These are phyloP conservation scores for Dreissena rostriformis DNA, from an alignment of 1,140 invertebrate species.

Conservation along the genomic window DNA sequence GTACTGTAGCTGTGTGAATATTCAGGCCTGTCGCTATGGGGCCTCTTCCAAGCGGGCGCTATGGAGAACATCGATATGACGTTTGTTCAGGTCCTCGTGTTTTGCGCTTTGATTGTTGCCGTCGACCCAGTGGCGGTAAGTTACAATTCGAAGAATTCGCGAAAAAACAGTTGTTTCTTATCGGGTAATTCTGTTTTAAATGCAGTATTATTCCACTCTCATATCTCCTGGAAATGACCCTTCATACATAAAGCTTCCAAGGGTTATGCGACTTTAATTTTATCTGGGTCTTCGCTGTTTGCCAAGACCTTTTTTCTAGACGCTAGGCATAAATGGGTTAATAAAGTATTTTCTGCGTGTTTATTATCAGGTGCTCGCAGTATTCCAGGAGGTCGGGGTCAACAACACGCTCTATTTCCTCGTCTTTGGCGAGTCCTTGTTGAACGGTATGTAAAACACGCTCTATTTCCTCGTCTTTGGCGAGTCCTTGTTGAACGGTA, in stretches of 20 bases:
- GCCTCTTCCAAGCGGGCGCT: slow-evolving; percentile 86
- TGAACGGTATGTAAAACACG: slow-evolving; percentile 88
- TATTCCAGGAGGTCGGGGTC: slow-evolving; percentile 98
- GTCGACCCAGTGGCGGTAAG: slow-evolving; percentile 46
- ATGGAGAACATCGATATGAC: slow-evolving; percentile 35
- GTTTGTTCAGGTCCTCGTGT: slow-evolving; percentile 34
- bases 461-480: too few species aligned
- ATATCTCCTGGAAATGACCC: not conserved
- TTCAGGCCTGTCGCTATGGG: slow-evolving; percentile 90
- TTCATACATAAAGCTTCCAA: not conserved
- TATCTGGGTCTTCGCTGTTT: too few species aligned
- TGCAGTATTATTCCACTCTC: not conserved
- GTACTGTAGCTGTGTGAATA: not conserved
- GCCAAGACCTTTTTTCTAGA: too few species aligned
- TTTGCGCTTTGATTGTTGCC: slow-evolving; percentile 33
- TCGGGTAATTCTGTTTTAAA: not conserved
- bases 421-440: slow-evolving; percentile 97
- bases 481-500: too few species aligned
- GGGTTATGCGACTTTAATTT: not conserved
- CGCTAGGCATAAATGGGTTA: too few species aligned
- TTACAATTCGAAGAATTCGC: not conserved
- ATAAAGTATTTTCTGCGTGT: not conserved
- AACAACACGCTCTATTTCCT: slow-evolving; percentile 99
- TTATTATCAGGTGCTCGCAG: slow-evolving; percentile 88
- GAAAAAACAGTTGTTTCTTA: too few species aligned